Evolutionary conservation across 2,888 invertebrate genomes (phyloP).

Genomic region (Netelia virgata): DNA sequence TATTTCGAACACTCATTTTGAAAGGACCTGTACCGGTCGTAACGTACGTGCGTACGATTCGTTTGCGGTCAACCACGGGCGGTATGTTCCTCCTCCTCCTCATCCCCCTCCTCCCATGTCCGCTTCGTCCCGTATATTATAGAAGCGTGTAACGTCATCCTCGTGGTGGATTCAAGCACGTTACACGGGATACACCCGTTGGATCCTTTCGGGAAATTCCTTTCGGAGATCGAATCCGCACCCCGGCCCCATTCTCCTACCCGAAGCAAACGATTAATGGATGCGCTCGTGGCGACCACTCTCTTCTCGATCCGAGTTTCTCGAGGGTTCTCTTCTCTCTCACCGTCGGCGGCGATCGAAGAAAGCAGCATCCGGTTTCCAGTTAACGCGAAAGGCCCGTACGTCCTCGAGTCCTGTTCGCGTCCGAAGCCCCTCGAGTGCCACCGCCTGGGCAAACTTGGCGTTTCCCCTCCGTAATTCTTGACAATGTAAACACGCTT

Average conservation of each 20-base stretch:
- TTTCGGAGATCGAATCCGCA: conserved; percentile 17
- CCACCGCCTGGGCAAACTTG: conserved; percentile 26
- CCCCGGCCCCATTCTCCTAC: conserved; percentile 1
- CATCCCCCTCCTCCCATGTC: no score
- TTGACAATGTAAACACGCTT: conserved; percentile 61
- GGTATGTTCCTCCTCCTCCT: conserved; percentile 19
- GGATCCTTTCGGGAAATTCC: conserved; percentile 42
- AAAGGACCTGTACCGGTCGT: not conserved
- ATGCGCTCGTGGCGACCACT: not conserved
- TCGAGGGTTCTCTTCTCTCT: conserved; percentile 45
- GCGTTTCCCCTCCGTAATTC: conserved; percentile 44
- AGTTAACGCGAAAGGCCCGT: conserved; percentile 42
- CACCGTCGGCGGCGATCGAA: not conserved
- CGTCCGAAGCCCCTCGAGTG: conserved; percentile 12
- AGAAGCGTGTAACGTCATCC: not conserved
- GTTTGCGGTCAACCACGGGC: conserved; percentile 60
- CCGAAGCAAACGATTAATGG: not conserved
- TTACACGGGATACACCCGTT: not conserved
- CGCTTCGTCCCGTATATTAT: no score
- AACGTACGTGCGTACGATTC: conserved; percentile 27
- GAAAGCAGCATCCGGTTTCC: conserved; percentile 40
- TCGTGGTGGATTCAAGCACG: not conserved
- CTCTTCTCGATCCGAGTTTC: conserved; percentile 15
- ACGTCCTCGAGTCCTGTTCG: conserved; percentile 40
- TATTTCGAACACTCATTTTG: no score